Conservation (phyloP, 2,113 vertebrate species). For the Chloebia gouldiae region DNA sequence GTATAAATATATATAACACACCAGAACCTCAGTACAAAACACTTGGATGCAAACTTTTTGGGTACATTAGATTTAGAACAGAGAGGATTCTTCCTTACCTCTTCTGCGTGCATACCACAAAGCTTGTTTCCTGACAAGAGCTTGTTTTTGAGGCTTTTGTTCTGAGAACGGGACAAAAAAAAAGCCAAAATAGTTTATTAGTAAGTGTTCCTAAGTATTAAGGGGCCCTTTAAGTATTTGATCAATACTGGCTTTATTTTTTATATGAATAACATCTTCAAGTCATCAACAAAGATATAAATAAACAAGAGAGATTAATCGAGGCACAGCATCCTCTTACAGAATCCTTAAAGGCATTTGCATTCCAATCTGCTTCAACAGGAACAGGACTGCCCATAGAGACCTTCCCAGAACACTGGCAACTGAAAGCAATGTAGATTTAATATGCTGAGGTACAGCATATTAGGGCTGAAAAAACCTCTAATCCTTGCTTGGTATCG, state of each 20-base stretch:
- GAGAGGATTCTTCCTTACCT: constrained; percentile 76
- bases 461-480: background rate
- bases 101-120: constrained; percentile 93
- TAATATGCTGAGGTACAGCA: background rate
- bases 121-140: constrained; percentile 94
- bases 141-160: constrained; percentile 98
- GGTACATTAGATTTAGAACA: background rate
- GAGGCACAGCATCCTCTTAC: background rate
- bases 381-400: background rate
- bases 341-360: background rate
- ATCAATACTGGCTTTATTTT: background rate
- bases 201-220: background rate
- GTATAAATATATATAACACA: background rate
- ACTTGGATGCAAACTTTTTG: background rate
- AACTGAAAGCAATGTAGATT: background rate
- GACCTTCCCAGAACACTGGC: background rate
- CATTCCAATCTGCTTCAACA: background rate
- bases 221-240: background rate
- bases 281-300: background rate
- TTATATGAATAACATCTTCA: background rate
- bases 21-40: background rate
- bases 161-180: constrained; percentile 72
- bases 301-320: background rate
- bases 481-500: background rate
- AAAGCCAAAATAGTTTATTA: background rate